phyloP scores from a whole-genome alignment of 2,113 vertebrate species.

The Protobothrops mucrosquamatus region DNA sequence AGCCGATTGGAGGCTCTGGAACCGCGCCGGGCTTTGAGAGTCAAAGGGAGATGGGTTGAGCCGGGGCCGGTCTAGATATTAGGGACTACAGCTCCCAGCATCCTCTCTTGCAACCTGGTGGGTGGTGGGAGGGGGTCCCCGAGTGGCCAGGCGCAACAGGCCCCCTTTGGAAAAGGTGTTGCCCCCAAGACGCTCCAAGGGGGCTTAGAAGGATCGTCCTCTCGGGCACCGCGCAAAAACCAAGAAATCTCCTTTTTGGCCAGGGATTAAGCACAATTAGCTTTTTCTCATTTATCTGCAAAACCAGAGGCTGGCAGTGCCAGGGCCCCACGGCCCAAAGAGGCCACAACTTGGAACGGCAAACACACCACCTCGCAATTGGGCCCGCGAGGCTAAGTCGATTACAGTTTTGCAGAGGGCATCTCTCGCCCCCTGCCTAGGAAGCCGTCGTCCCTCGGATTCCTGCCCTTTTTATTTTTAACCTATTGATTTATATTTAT shows the following conservation, averaged over 20 bases:
- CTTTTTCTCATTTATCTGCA: neutral
- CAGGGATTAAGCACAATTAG: neutral
- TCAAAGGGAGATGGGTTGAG: neutral
- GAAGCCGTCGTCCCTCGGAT: neutral
- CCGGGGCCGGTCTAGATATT: neutral
- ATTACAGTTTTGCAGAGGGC: rapidly evolving
- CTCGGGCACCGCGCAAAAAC: neutral
- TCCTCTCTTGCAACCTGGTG: neutral
- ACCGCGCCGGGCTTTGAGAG: neutral
- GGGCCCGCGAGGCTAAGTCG: rapidly evolving
- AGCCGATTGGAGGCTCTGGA: neutral
- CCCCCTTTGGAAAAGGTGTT: neutral
- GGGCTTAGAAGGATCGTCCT: neutral
- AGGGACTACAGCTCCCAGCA: neutral
- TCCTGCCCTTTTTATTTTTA: neutral
- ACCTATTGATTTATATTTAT: too few species aligned
- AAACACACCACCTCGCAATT: neutral
- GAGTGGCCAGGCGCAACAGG: neutral
- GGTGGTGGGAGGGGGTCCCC: neutral
- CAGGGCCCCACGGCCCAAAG: neutral
- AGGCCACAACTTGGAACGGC: neutral
- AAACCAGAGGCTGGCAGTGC: neutral
- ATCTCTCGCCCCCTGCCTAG: neutral
- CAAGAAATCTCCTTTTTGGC: neutral
- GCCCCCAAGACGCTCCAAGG: neutral